Conservation (phyloP, 2,113 vertebrate genomes). For the Anhinga rufa region DNA sequence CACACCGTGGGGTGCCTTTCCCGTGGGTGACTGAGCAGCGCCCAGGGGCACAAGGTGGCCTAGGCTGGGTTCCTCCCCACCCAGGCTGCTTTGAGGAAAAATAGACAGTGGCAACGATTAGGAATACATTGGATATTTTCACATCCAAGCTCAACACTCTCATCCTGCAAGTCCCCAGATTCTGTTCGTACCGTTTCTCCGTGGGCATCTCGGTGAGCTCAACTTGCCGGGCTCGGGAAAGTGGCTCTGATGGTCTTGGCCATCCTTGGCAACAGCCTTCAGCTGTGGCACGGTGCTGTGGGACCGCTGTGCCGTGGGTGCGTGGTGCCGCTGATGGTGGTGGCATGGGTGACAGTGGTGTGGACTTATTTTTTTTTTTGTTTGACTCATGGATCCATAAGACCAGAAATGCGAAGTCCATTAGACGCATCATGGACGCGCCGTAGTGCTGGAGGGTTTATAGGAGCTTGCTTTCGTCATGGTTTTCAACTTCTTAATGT, state of each 20-base stretch:
- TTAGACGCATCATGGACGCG: not conserved
- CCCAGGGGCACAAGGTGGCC: accelerated
- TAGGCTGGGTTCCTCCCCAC: not conserved
- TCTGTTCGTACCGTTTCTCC: accelerated
- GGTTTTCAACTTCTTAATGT: not conserved
- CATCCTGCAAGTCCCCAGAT: not conserved
- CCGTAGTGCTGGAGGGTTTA: not conserved
- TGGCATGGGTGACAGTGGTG: not conserved
- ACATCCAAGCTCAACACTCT: not conserved
- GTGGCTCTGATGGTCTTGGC: not conserved
- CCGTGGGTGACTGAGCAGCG: not conserved
- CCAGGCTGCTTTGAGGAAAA: not conserved
- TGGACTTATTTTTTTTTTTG: not conserved
- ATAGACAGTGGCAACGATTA: not conserved
- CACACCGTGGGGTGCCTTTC: not conserved
- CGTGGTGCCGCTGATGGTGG: not conserved
- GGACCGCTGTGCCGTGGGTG: accelerated
- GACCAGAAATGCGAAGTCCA: not conserved
- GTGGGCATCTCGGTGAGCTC: accelerated
- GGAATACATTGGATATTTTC: not conserved
- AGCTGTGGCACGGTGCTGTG: not conserved
- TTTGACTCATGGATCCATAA: not conserved
- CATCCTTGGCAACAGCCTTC: not conserved
- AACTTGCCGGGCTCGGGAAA: not conserved
- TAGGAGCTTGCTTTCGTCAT: not conserved